Evolutionary conservation across 35 echinoderm and acorn worm species (phyloP).

Genomic region (Lytechinus variegatus): DNA sequence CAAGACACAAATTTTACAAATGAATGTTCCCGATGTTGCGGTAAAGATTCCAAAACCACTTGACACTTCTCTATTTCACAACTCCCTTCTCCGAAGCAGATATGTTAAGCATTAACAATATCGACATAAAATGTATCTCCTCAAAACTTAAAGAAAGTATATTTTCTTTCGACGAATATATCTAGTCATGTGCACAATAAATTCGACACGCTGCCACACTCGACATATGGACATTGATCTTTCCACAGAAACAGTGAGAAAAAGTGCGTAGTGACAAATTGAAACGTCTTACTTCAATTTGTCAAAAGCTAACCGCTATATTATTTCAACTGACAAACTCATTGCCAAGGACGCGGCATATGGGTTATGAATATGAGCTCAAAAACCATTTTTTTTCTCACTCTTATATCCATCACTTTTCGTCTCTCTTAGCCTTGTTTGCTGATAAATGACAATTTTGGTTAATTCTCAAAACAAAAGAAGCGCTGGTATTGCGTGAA

Average conservation of each 20-base stretch:
- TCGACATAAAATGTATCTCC: neutral
- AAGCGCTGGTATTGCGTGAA: neutral
- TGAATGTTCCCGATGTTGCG: neutral
- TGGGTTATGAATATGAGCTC: constrained; percentile 23
- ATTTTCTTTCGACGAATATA: neutral
- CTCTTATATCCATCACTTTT: neutral
- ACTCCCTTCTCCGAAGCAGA: neutral
- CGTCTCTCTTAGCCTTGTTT: neutral
- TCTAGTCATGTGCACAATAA: neutral
- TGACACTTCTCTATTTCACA: neutral
- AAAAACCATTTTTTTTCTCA: neutral
- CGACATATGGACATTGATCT: constrained; percentile 11
- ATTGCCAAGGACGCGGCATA: constrained; percentile 34
- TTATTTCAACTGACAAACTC: constrained; percentile 6
- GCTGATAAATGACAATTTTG: constrained; percentile 13
- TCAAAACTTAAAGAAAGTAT: neutral
- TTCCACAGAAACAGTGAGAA: neutral
- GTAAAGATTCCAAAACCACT: neutral
- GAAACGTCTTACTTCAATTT: neutral
- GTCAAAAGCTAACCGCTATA: neutral
- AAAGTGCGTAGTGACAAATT: neutral
- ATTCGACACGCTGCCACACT: neutral
- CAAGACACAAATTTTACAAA: neutral
- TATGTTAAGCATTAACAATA: neutral
- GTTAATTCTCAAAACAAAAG: neutral